These are phyloP conservation scores for Tenodera sinensis DNA, from an alignment of 2,888 invertebrate genomes.

Conservation along the genomic window DNA sequence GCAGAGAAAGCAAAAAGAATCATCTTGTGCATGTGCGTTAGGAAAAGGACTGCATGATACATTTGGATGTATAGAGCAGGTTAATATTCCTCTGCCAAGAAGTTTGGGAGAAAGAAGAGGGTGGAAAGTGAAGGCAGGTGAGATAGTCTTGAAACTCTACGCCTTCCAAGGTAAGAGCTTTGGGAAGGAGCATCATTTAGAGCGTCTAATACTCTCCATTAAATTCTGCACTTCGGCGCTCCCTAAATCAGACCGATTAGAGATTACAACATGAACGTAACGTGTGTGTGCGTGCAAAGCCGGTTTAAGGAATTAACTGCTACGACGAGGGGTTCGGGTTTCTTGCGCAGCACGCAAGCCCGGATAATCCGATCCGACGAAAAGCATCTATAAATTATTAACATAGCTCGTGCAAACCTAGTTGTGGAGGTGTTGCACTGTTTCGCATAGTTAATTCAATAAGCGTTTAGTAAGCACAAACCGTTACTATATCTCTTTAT, in stretches of 20 bases:
- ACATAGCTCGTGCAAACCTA: not conserved
- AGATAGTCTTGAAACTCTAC: not conserved
- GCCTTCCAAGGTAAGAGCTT: not conserved
- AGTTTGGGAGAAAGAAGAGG: not conserved
- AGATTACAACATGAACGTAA: not conserved
- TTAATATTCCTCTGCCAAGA: too few species aligned
- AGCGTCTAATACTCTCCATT: not conserved
- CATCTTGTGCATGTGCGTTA: too few species aligned
- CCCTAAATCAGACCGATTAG: conserved; percentile 1
- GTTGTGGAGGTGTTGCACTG: not conserved
- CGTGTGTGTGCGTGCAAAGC: not conserved
- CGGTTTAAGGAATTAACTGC: not conserved
- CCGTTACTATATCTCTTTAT: not conserved
- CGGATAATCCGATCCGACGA: not conserved
- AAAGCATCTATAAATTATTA: not conserved
- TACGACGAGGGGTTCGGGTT: not conserved
- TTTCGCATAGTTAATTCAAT: not conserved
- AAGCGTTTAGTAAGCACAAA: not conserved
- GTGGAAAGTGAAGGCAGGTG: not conserved
- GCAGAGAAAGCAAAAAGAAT: too few species aligned
- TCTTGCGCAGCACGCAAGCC: not conserved
- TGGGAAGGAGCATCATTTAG: not conserved
- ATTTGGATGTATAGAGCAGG: too few species aligned
- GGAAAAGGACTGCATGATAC: too few species aligned
- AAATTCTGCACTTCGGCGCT: not conserved